phyloP scores from a whole-genome alignment of 2,797 vertebrate genomes.

The Phyllotis vaccarum region DNA sequence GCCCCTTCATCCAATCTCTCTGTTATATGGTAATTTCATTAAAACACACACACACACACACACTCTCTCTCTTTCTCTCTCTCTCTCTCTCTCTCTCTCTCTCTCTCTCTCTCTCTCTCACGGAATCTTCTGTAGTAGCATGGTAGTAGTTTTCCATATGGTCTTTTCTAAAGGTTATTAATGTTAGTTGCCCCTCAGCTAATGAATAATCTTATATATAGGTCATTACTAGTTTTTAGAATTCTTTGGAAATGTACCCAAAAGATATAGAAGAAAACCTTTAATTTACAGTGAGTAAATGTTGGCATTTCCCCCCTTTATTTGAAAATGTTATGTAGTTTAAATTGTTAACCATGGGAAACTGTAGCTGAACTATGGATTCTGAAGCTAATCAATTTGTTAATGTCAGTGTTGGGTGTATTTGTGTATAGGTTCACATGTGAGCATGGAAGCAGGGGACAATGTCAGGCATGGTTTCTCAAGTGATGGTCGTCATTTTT shows the following conservation, averaged over 20 bases:
- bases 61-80: no score
- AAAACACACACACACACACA: background rate
- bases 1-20: background rate
- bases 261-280: constrained; percentile 26
- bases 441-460: background rate
- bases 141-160: background rate
- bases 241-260: constrained; percentile 31
- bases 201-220: background rate
- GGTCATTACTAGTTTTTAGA: constrained; percentile 14
- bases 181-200: background rate
- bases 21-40: background rate
- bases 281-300: constrained; percentile 39
- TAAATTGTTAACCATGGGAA: background rate
- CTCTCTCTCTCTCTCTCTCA: no score
- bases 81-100: no score
- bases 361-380: background rate
- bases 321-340: background rate
- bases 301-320: background rate
- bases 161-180: background rate
- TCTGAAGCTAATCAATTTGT: background rate
- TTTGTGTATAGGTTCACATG: background rate
- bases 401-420: background rate
- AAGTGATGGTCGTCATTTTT: background rate
- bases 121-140: background rate
- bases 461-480: background rate